Evolutionary conservation across 1,140 invertebrate genomes (phyloP).

Genomic region (Bombus cullumanus): DNA sequence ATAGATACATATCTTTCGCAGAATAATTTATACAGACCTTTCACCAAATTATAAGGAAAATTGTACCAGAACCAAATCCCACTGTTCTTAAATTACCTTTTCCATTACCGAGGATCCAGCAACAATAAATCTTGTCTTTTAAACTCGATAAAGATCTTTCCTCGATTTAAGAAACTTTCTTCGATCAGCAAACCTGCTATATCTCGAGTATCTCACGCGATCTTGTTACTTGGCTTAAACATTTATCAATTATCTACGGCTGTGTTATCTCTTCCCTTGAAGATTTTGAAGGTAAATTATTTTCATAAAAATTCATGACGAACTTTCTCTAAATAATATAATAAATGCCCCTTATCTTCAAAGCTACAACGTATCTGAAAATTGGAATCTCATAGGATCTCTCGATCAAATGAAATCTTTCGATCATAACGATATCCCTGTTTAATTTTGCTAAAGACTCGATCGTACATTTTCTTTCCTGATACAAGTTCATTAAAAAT

Average conservation of each 20-base stretch:
- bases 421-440: neutral
- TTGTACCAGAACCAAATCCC: neutral
- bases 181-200: neutral
- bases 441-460: neutral
- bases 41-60: constrained; percentile 9
- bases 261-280: neutral
- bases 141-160: neutral
- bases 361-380: neutral
- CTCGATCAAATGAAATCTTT: neutral
- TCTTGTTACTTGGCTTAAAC: neutral
- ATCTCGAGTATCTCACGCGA: neutral
- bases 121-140: constrained; percentile 4
- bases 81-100: too few species aligned
- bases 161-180: neutral
- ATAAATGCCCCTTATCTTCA: neutral
- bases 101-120: neutral
- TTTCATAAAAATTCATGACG: neutral
- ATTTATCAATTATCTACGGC: neutral
- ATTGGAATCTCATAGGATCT: neutral
- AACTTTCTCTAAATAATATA: neutral
- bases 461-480: neutral
- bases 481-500: neutral
- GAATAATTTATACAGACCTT: neutral
- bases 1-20: neutral
- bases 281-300: too few species aligned